A percentile compares a stretch with the other conserved stretches of the same genome.
phyloP scores from a whole-genome alignment of 2,113 vertebrate genomes.

The Martes martes region DNA sequence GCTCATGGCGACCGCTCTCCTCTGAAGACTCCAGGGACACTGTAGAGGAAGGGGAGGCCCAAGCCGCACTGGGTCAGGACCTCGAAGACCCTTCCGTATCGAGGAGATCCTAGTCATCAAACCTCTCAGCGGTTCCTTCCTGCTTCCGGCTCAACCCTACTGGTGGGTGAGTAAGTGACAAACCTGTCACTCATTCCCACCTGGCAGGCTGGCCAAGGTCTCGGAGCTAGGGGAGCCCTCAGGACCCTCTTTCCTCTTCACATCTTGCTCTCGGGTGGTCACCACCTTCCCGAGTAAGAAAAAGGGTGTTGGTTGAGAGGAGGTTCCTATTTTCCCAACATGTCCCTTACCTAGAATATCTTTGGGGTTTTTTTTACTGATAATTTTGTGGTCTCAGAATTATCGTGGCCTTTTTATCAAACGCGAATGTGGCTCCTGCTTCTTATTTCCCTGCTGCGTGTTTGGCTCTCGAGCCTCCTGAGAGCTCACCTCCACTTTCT shows the following conservation, averaged over 20 bases:
- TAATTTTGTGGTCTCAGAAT: not conserved
- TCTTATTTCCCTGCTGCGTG: not conserved
- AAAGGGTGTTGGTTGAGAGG: not conserved
- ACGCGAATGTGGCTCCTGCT: not conserved
- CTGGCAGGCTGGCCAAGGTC: not conserved
- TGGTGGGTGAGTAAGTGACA: accelerated
- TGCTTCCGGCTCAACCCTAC: accelerated
- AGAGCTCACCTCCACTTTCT: not conserved
- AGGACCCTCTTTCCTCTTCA: not conserved
- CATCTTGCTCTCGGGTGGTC: not conserved
- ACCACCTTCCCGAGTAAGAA: not conserved
- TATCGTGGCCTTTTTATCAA: not conserved
- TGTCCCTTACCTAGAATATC: not conserved
- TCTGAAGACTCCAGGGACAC: not conserved
- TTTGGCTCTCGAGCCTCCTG: not conserved
- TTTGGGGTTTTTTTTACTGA: not conserved
- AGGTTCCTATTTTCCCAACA: not conserved
- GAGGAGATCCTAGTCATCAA: not conserved
- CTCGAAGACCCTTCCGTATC: not conserved
- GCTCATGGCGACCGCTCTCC: accelerated
- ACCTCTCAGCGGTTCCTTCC: not conserved
- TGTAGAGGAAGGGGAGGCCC: not conserved
- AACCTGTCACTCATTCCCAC: not conserved
- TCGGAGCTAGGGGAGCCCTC: not conserved
- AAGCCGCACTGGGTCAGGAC: not conserved